Conservation (phyloP, 2,797 vertebrate species). For the Anableps anableps region DNA sequence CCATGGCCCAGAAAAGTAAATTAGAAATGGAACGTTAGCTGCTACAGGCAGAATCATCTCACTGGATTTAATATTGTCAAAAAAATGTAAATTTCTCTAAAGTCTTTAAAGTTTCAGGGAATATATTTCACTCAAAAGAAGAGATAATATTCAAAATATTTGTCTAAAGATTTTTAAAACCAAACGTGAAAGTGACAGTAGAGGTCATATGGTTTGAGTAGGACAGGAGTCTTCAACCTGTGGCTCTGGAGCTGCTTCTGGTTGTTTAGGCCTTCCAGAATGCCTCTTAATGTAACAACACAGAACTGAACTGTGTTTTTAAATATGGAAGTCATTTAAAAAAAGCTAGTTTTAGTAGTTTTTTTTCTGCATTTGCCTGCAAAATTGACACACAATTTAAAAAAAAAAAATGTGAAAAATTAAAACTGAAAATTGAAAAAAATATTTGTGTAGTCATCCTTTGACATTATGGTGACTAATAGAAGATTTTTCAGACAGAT, state of each 20-base stretch:
- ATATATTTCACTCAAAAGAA: slow-evolving; percentile 33
- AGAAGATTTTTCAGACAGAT: neutral
- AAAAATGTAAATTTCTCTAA: slow-evolving; percentile 35
- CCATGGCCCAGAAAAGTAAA: slow-evolving; percentile 55
- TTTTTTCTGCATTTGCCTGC: neutral
- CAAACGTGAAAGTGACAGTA: slow-evolving; percentile 6
- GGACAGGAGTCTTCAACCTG: neutral
- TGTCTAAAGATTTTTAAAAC: slow-evolving; percentile 1
- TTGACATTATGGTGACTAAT: neutral
- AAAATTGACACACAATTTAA: neutral
- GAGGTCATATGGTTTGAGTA: neutral
- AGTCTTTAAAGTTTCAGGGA: slow-evolving; percentile 38
- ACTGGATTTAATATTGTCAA: slow-evolving; percentile 42
- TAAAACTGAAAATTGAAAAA: neutral
- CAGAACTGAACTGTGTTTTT: neutral
- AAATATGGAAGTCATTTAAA: too few relatives aligned
- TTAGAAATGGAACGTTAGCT: slow-evolving; percentile 43
- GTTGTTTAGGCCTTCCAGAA: neutral
- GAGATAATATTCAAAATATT: slow-evolving; percentile 22
- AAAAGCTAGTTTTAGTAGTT: neutral
- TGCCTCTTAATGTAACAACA: neutral
- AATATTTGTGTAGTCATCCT: neutral
- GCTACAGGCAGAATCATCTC: slow-evolving; percentile 51
- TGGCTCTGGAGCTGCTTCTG: neutral
- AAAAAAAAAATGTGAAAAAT: neutral